Evolutionary conservation across 1,140 invertebrate species (phyloP), one percentile per base, ranked within the genome.

Genomic region (Eulimnadia texana): DNA sequence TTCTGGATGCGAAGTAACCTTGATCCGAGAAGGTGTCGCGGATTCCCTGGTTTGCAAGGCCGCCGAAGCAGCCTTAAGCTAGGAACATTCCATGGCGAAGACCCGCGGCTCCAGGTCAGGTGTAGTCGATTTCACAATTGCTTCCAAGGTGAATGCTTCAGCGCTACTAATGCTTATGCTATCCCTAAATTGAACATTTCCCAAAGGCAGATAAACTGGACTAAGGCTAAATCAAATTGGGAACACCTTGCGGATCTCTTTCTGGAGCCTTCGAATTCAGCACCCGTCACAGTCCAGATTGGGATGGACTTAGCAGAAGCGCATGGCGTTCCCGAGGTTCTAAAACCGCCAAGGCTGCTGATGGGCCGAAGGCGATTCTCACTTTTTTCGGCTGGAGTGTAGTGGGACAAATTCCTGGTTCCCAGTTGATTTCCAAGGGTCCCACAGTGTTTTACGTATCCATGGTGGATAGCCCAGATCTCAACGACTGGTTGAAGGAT

Each of bases 61-160:
- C 29, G 1, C 3, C 3, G 2, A 2, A 22, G 13, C 19, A n/a
- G 13, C 3, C 10, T 20, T 11, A 22, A n/a, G 23, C 20, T 60
- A 9, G 23, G 10, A 11, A 60, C 58, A 16, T 60, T 60, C 50
- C 58, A 60, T 50, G 58, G 58, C 13, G 50, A 51, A 3, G 58
- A 60, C 13, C 58, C 58, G 13, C n/a, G 2, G n/a, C 13, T 50
- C 16, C 16, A 20, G 19, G 23, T 20, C 2, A 22, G 16, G 3
- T 2, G 1, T 54, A 1, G 16, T 19, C 1, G 50, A 50, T 16
- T 59, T 19, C 6, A 10, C n/a, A 20, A 6, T 49, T 9, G 1
- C 58, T 42, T 20, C 16, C 23, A 11, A 11, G 58, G 3, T n/a
- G 27, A 20, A 47, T 23, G 24, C 6, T 16, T 42, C 23, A 16